Evolutionary conservation across 2,797 vertebrate species (phyloP), one percentile per base, ranked within the genome.

Genomic region (Karalla daura): DNA sequence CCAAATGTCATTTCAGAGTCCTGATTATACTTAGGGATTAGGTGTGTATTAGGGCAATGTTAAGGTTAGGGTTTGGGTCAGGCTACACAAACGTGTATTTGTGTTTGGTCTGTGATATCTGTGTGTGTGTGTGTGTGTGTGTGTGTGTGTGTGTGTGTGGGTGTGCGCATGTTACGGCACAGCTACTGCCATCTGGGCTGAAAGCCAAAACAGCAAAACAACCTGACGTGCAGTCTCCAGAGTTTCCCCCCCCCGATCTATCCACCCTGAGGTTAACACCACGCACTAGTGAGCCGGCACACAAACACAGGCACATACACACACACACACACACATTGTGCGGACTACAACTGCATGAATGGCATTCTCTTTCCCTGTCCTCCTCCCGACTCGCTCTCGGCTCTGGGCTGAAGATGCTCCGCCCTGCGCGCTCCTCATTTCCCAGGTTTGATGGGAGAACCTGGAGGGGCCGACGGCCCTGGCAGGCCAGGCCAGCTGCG

Each of bases 201-300:
- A 77, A 56, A 54, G 49, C 13, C 65, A 63, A 70, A 84, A 76
- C 58, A 78, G 51, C 54, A 74, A 73, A 80, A 80, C 72, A 75
- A 77, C 24, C 23, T 2, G 27, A 73, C 75, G 35, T 59, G 74
- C 60, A 49, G 70, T 83, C 77, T 86, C 83, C 25, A 39, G 70
- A 78, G 80, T 70, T 70, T 66, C 47, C 61, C 39, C 39, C 47
- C 61, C 39, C 39, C 37, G 28, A 74, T 70, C 59, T 62, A 46
- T 77, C 68, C 63, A 63, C 64, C 80, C 73, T 55, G 54, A 80
- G 63, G 80, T 84, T 52, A 81, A 63, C 44, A n/a, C 43, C 65
- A 55, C 15, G 49, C 70, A 55, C 66, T 23, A 35, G 44, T 74
- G 59, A 70, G 23, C 70, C 30, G 1, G 55, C 71, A 50, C 32